Conservation (phyloP, 2,113 vertebrate genomes). For the Aleadryas rufinucha region DNA sequence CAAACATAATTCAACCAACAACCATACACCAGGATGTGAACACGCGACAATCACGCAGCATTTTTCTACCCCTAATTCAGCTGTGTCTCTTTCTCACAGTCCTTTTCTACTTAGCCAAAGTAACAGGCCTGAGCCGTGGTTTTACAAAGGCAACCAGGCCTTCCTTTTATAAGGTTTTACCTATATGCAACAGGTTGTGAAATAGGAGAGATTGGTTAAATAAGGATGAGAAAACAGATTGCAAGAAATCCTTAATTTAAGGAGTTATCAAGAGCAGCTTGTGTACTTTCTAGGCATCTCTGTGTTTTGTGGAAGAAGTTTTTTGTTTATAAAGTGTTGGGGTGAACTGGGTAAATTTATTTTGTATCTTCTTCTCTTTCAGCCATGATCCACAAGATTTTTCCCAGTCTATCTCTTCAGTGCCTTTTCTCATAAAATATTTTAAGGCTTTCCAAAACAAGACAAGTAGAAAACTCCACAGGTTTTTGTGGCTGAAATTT, state of each 20-base stretch:
- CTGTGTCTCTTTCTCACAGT: no score
- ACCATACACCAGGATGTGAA: no score
- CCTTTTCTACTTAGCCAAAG: no score
- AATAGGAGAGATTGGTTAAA: not conserved
- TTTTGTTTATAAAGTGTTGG: not conserved
- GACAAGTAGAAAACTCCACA: rapidly evolving
- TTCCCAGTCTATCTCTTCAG: not conserved
- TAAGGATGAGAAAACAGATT: not conserved
- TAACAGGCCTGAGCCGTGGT: no score
- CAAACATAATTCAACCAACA: no score
- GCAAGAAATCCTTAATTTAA: not conserved
- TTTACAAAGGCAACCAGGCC: no score
- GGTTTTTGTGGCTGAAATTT: not conserved
- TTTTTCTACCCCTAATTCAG: no score
- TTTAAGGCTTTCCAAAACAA: not conserved
- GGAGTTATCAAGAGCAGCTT: not conserved
- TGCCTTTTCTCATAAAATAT: not conserved
- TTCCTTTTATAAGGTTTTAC: no score
- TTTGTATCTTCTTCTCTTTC: not conserved
- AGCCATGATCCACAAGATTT: not conserved
- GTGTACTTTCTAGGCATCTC: not conserved
- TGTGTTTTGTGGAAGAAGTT: not conserved
- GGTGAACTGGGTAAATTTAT: not conserved
- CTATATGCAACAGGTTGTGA: not conserved
- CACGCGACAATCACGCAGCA: no score